These are phyloP conservation scores for Thalassaphorura encarpata DNA, from an alignment of 1,140 invertebrate genomes.

Conservation along the genomic window DNA sequence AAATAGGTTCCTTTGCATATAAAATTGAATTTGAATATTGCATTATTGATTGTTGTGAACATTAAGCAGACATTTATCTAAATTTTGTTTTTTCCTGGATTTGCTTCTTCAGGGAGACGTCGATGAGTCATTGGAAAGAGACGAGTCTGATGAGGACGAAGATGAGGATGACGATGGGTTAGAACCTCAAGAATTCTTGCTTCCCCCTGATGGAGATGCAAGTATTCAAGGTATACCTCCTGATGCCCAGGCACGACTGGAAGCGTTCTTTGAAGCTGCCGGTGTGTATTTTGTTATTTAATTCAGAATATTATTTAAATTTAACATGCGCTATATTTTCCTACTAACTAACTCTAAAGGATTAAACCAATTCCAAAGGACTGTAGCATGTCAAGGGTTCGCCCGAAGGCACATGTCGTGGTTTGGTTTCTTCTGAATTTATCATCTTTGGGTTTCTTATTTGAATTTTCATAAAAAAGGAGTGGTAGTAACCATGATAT, in stretches of 20 bases:
- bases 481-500: neutral
- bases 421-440: neutral
- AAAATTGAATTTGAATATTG: too few relatives aligned
- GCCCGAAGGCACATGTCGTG: too few relatives aligned
- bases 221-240: conserved; percentile 71
- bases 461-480: conserved; percentile 61
- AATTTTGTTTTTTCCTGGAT: too few relatives aligned
- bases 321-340: too few relatives aligned
- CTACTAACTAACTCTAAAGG: too few relatives aligned
- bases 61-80: too few relatives aligned
- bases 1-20: too few relatives aligned
- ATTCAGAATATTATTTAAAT: too few relatives aligned
- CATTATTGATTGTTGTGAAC: too few relatives aligned
- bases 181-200: conserved; percentile 66
- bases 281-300: conserved; percentile 42
- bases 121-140: conserved; percentile 31
- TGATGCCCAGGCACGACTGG: conserved; percentile 75
- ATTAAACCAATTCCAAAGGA: too few relatives aligned
- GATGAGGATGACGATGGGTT: conserved; percentile 56
- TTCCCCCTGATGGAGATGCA: conserved; percentile 55
- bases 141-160: conserved; percentile 43
- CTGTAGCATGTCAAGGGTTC: too few relatives aligned
- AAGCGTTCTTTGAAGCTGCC: conserved; percentile 78
- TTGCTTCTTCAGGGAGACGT: conserved; percentile 21
- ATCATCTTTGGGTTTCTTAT: conserved; percentile 45